Evolutionary conservation across 2,113 vertebrate genomes (phyloP), one percentile per base, ranked within the genome.

Genomic region (Harpagus bidentatus): DNA sequence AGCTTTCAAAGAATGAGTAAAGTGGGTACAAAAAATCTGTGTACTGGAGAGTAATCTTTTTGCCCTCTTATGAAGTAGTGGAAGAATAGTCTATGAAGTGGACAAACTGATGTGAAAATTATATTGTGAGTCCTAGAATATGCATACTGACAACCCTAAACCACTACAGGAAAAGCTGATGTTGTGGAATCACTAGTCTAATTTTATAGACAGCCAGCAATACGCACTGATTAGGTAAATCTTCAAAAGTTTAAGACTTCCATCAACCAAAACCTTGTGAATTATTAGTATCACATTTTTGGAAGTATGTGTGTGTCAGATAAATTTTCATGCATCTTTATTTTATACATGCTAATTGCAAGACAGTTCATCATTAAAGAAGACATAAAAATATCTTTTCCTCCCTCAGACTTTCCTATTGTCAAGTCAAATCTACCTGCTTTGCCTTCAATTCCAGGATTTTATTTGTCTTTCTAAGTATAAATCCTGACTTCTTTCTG

Each of bases 1-100:
- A 62, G 82, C 61, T 97, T 95, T 94, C 61, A 84, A 77, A 62
- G 87, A 95, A 82, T 86, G 45, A 86, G 81, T 94, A 70, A 90
- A 81, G 48, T 78, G 47, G 47, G 36, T 82, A 63, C 47, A 90
- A 82, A 88, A 42, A 47, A 38, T 47, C 47, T 72, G 59, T 82
- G 40, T 82, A 23, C 50, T 85, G 26, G 45, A 77, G 47, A 80
- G 78, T 50, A 66, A 61, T 78, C 70, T 82, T 76, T 66, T 50
- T 95, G 79, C 52, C 73, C 73, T 84, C 88, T 82, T 79, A 89
- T 77, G 73, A 82, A 74, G 26, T 70, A 70, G 7, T 85, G 62
- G 58, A 94, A 85, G 43, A 81, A 63, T 12, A 63, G 88, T 56
- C 61, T 72, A 45, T 0, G 23, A 92, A 86, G 83, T 2, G 5